Conservation (phyloP, 2,797 vertebrate genomes). For the Pipistrellus pygmaeus region DNA sequence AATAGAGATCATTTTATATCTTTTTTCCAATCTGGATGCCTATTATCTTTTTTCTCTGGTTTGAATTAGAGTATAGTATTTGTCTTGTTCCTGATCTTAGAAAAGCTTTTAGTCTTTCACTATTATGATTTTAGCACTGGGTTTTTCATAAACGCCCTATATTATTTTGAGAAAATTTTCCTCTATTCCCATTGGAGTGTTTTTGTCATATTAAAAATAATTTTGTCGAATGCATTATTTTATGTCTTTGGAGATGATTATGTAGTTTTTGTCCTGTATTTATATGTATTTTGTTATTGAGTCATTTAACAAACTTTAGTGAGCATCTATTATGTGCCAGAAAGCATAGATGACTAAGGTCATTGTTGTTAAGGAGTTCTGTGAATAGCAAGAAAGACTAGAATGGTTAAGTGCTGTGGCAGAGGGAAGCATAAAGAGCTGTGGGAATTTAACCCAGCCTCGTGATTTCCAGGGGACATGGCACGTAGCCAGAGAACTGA, state of each 20-base stretch:
- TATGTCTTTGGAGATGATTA: background rate
- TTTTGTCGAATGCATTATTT: conserved; percentile 23
- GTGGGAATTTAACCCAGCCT: background rate
- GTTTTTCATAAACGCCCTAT: background rate
- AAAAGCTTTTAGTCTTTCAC: background rate
- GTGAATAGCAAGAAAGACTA: background rate
- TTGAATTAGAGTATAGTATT: background rate
- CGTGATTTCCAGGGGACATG: background rate
- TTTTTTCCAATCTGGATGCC: background rate
- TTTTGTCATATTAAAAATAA: conserved; percentile 12
- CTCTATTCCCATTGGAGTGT: conserved; percentile 26
- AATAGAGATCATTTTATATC: background rate
- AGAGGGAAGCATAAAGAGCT: background rate
- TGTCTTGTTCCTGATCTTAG: background rate
- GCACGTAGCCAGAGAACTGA: background rate
- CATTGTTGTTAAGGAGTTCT: background rate
- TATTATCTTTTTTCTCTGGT: background rate
- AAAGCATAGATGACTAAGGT: background rate
- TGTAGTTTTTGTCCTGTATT: conserved; percentile 34
- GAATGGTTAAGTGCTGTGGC: background rate
- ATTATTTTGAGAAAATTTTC: background rate
- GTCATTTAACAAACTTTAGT: background rate
- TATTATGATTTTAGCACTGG: background rate
- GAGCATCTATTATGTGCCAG: background rate
- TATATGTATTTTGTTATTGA: conserved; percentile 24